Evolutionary conservation across 2,888 invertebrate species (phyloP).

Genomic region (Andrena fulva): DNA sequence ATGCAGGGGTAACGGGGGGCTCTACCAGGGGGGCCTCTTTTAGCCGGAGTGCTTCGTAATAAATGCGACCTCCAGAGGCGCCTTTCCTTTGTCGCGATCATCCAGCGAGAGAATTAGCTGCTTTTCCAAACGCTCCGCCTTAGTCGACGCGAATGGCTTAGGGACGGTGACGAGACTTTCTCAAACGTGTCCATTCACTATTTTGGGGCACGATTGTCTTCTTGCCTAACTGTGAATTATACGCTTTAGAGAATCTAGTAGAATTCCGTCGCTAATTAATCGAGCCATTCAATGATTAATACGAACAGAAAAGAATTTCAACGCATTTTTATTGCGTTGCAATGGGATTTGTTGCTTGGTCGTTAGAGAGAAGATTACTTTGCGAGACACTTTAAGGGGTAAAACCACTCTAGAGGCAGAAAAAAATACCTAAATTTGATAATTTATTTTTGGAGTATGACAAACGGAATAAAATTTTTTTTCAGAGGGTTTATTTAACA

Average conservation of each 20-base stretch:
- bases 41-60: slow-evolving; percentile 34
- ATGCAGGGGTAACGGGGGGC: slow-evolving; percentile 16
- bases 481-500: too few relatives aligned
- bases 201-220: not conserved
- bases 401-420: too few relatives aligned
- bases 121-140: not conserved
- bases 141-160: not conserved
- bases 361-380: not conserved
- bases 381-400: not conserved
- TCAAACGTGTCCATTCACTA: not conserved
- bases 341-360: not conserved
- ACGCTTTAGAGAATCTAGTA: too few relatives aligned
- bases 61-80: slow-evolving; percentile 14
- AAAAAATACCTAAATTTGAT: too few relatives aligned
- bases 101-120: slow-evolving; percentile 24
- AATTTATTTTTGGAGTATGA: too few relatives aligned
- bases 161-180: not conserved
- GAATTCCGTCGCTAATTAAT: too few relatives aligned
- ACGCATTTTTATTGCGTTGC: not conserved
- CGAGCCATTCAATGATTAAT: too few relatives aligned
- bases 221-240: too few relatives aligned
- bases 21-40: slow-evolving; percentile 13
- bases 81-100: slow-evolving; percentile 25
- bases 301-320: too few relatives aligned
- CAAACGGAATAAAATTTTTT: too few relatives aligned